Evolutionary conservation across 2,888 invertebrate species (phyloP), one percentile per base, ranked within the genome.

Genomic region (Xanthia icteritia): DNA sequence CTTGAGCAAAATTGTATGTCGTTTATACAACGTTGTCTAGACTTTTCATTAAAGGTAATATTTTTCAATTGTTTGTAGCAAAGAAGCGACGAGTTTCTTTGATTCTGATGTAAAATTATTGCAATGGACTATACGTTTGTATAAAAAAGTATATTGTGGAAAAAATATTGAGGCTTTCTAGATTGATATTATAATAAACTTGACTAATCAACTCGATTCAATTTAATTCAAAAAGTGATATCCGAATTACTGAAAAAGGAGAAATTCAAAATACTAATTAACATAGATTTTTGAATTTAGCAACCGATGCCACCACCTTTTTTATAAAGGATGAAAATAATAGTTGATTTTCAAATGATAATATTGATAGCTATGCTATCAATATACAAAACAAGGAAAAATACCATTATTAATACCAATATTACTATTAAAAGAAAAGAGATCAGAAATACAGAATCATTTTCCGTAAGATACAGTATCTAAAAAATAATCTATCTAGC

Each of bases 1-100:
- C 78, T 67, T 78, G 51, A n/a, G 13, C 39, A 83, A 58, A 63
- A 83, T 68, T 63, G 31, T 76, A 51, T 58, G 58, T 23, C 77
- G 36, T 76, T 82, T 65, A 58, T 27, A 23, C 48, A 76, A 23
- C 78, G n/a, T 45, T 82, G 78, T 78, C 78, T 82, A 78, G 78
- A 78, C 82, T 82, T 82, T 78, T 76, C 76, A 78, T 82, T 78
- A 82, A 39, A 78, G 51, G 76, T 82, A 56, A 63, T 67, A 63
- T 56, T 76, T 77, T 51, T 76, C n/a, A 51, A 58, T 27, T 82
- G 13, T 39, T 64, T 56, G 45, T 76, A 64, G 39, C 48, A 39
- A 64, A 42, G 39, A 75, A 17, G 31, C 31, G 15, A 31, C 23
- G 31, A 48, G 13, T 31, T 56, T 81, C 20, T 54, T 75, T 58